A percentile compares a stretch with the other conserved stretches of the same genome.
These are phyloP conservation scores for Pseudonaja textilis DNA, from an alignment of 2,113 vertebrate genomes.

Conservation along the genomic window DNA sequence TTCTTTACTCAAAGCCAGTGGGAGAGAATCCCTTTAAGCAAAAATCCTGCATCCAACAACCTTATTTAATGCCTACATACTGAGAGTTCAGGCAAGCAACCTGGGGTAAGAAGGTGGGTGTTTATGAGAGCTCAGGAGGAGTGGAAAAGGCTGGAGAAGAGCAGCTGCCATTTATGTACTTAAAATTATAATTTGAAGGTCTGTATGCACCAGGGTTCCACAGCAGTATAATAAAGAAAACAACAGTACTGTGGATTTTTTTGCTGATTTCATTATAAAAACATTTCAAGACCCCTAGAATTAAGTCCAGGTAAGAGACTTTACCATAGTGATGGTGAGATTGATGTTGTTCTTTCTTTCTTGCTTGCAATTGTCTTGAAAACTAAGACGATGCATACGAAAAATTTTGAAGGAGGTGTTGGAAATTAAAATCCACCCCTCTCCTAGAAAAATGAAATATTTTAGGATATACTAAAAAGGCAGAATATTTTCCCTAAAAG, in stretches of 20 bases:
- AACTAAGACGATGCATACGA: neutral
- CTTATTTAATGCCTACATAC: neutral
- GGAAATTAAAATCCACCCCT: too few species aligned
- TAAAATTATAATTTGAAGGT: neutral
- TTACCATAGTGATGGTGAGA: neutral
- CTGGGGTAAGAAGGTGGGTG: neutral
- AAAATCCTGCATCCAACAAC: neutral
- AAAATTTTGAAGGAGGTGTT: neutral
- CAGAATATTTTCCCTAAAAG: too few species aligned
- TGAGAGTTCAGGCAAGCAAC: neutral
- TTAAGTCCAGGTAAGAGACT: neutral
- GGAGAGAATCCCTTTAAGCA: conserved; percentile 1
- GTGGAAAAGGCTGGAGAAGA: neutral
- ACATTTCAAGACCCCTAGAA: neutral
- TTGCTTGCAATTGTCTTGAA: neutral
- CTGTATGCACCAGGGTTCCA: neutral
- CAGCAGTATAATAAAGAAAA: neutral
- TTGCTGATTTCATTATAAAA: neutral
- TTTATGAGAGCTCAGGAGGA: neutral
- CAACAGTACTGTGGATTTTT: too few species aligned
- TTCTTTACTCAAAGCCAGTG: conserved; percentile 13
- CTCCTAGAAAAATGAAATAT: too few species aligned
- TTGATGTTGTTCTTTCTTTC: neutral
- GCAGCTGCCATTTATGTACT: neutral
- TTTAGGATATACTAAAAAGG: too few species aligned